Conservation (phyloP, 2,113 vertebrate species). For the Apteryx mantelli region DNA sequence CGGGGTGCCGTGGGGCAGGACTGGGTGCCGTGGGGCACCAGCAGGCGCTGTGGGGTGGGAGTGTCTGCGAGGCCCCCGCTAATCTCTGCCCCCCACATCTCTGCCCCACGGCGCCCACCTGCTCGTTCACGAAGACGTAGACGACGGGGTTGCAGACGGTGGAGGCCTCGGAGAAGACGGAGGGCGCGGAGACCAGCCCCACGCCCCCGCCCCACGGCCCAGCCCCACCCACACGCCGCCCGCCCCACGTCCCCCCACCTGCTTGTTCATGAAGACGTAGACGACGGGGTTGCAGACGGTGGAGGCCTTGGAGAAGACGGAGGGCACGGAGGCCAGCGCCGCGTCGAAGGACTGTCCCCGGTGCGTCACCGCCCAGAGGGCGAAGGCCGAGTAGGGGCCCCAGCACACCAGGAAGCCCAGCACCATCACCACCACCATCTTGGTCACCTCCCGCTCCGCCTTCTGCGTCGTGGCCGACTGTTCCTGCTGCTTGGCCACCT, state of each 20-base stretch:
- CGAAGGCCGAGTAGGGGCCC: conserved; percentile 75
- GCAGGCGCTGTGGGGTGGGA: too few species aligned
- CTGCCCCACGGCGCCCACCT: conserved; percentile 30
- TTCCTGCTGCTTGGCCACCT: conserved; percentile 79
- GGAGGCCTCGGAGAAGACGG: conserved; percentile 78
- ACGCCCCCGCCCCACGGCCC: too few species aligned
- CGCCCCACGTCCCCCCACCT: too few species aligned
- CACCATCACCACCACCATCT: conserved; percentile 82
- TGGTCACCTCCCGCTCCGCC: conserved; percentile 79
- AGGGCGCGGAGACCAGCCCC: too few species aligned
- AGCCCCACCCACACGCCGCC: too few species aligned
- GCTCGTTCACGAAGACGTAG: conserved; percentile 81
- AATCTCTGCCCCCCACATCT: not conserved
- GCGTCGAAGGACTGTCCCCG: conserved; percentile 73
- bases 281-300: conserved; percentile 82
- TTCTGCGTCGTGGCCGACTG: conserved; percentile 82
- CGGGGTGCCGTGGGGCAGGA: too few species aligned
- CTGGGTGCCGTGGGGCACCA: too few species aligned
- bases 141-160: conserved; percentile 82
- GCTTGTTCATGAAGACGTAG: conserved; percentile 81
- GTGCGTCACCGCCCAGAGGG: conserved; percentile 73
- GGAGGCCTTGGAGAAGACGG: conserved; percentile 78
- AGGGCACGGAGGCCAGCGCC: conserved; percentile 74
- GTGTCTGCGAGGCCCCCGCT: too few species aligned
- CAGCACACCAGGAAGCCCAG: conserved; percentile 80